Percentiles rank a stretch among this genome's conserved stretches.
Conservation (phyloP, 2,797 vertebrate genomes). For the Orestias chungarensis region DNA sequence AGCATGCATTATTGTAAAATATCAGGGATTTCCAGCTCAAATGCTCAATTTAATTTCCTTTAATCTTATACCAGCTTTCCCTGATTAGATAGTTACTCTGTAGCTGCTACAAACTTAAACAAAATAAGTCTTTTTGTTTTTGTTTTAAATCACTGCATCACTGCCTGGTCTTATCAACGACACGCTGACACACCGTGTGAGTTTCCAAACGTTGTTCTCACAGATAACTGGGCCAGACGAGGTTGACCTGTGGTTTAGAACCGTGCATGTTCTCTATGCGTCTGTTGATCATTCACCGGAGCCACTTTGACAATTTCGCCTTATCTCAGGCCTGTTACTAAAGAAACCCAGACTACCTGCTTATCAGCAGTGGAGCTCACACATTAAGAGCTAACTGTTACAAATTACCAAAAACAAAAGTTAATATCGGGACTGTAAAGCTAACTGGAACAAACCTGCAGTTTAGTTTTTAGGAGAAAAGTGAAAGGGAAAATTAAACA, state of each 20-base stretch:
- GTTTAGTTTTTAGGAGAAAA: background rate
- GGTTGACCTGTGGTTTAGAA: slow-evolving; percentile 8
- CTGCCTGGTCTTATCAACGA: slow-evolving; percentile 10
- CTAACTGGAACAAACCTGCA: background rate
- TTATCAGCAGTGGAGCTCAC: slow-evolving; percentile 10
- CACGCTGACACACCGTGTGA: background rate
- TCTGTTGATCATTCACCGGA: slow-evolving; percentile 39
- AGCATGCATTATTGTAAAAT: background rate
- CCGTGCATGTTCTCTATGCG: background rate
- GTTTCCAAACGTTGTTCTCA: slow-evolving; percentile 9
- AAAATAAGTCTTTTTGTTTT: slow-evolving; percentile 1
- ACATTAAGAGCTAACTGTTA: background rate
- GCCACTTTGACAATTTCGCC: background rate
- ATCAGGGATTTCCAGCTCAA: background rate
- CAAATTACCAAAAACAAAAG: too few relatives aligned
- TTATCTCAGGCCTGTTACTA: slow-evolving; percentile 12
- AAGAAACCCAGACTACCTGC: background rate
- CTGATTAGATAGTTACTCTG: background rate
- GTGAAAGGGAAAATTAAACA: too few relatives aligned
- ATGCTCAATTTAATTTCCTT: slow-evolving; percentile 1
- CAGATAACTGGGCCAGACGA: slow-evolving; percentile 13
- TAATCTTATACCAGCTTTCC: background rate
- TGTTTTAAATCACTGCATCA: background rate
- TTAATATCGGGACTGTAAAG: background rate
- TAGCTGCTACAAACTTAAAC: slow-evolving; percentile 22